Base-by-base conservation (phyloP, 2,797 vertebrate species). In the Chanos chanos region DNA sequence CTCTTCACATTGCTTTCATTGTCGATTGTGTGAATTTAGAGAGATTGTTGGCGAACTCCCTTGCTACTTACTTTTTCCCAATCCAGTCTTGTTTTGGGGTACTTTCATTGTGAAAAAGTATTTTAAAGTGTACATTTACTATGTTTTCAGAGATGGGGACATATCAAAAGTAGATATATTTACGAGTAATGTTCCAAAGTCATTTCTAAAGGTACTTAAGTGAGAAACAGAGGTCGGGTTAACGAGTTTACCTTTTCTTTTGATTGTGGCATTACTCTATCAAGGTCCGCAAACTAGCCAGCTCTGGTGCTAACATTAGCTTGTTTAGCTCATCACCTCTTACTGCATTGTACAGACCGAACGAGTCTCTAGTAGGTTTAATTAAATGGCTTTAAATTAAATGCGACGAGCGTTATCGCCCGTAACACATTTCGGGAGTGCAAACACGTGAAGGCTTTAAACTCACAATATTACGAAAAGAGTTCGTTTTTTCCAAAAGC, bases 261-360 rank as follows among this genome's bases (percentile, higher is more conserved):
- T 68, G 19, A 27, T 73, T 72, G 48, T 13, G 49, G 21, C 36
- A 69, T 78, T 85, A 86, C 79, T 82, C 73, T 71, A 69, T 81
- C 81, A 81, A 79, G 76, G 76, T 81, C 64, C 53, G 66, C 52
- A 81, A 74, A 68, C 75, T 82, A 78, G 83, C 83, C 78, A 82
- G 85, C 77, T 79, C 82, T 84, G 71, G 85, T 87, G 86, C 85
- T 89, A 88, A 86, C 86, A 81, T 86, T 88, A 88, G 87, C 88
- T 85, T 73, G 74, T 85, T 88, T 89, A 89, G 88, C 86, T 84
- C 50, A 62, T 71, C 73, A 76, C 80, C 81, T 81, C 73, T 75
- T 77, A 76, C 81, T 80, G 77, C 65, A 81, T 74, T 67, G 81
- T 82, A 71, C 76, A 67, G 45, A 64, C 39, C 55, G 24, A 57